Conservation (phyloP, 2,888 invertebrate species). For the Hylaea fasciaria region DNA sequence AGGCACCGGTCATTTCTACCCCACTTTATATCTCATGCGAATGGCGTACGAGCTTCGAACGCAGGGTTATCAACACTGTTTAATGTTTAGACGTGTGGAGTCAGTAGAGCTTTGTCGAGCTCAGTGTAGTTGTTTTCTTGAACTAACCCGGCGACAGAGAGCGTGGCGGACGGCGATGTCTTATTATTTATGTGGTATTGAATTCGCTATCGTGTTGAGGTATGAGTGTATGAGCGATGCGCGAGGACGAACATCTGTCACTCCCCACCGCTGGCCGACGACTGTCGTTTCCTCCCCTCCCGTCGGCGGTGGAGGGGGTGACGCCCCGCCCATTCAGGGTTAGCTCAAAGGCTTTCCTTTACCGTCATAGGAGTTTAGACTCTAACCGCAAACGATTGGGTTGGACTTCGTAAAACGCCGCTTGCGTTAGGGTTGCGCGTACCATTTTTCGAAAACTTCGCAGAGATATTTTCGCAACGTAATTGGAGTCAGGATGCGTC, state of each 20-base stretch:
- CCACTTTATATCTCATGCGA: constrained; percentile 45
- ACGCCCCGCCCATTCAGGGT: constrained; percentile 56
- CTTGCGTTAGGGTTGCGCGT: constrained; percentile 62
- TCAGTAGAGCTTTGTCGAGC: constrained; percentile 45
- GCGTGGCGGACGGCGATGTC: constrained; percentile 17
- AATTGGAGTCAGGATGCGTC: constrained; percentile 73
- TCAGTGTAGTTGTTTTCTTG: constrained; percentile 30
- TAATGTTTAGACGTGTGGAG: constrained; percentile 54
- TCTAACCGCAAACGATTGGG: constrained; percentile 31
- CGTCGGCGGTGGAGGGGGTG: constrained; percentile 48
- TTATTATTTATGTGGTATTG: constrained; percentile 61
- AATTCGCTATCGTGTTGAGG: constrained; percentile 76
- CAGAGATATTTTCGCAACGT: constrained; percentile 72
- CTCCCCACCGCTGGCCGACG: constrained; percentile 70
- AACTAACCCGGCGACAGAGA: constrained; percentile 51
- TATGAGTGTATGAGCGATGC: constrained; percentile 78
- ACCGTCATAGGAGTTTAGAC: constrained; percentile 45
- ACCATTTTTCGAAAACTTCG: constrained; percentile 63
- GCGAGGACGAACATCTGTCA: constrained; percentile 73
- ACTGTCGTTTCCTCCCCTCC: constrained; percentile 69
- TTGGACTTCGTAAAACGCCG: background rate
- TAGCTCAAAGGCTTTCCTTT: constrained; percentile 40
- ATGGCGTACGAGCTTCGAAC: constrained; percentile 47
- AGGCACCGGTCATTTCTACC: constrained; percentile 38
- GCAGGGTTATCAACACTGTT: constrained; percentile 48